Evolutionary conservation across 1,140 invertebrate species (phyloP).

Genomic region (Cotesia typhae): DNA sequence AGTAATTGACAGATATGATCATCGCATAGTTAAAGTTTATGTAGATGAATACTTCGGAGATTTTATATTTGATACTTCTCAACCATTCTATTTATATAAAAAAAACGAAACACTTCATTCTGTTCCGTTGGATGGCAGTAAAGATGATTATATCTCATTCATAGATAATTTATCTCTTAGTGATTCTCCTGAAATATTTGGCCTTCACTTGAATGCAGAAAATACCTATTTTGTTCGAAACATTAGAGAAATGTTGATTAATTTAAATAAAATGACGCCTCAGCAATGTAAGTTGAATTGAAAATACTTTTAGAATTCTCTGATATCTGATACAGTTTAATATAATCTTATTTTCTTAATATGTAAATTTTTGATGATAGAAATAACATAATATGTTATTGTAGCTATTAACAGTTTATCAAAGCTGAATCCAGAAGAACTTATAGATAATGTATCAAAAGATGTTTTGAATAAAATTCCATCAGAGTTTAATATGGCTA

Average conservation of each 20-base stretch:
- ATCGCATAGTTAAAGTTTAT: slow-evolving; percentile 84
- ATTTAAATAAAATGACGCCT: slow-evolving; percentile 86
- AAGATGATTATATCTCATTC: slow-evolving; percentile 75
- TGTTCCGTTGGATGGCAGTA: slow-evolving; percentile 75
- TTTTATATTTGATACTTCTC: slow-evolving; percentile 88
- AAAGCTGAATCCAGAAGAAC: slow-evolving; percentile 79
- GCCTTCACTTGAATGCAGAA: slow-evolving; percentile 91
- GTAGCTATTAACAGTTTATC: slow-evolving; percentile 47
- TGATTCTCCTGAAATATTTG: slow-evolving; percentile 87
- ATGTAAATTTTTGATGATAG: background rate
- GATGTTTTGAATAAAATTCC: slow-evolving; percentile 82
- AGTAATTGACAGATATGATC: slow-evolving; percentile 89
- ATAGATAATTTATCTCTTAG: slow-evolving; percentile 78
- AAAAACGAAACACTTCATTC: slow-evolving; percentile 80
- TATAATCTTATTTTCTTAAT: background rate
- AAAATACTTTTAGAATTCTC: slow-evolving; percentile 9
- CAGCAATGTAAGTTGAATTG: slow-evolving; percentile 73
- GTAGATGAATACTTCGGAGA: slow-evolving; percentile 95
- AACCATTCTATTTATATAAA: slow-evolving; percentile 87
- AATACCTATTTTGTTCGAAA: slow-evolving; percentile 90
- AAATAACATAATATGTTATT: slow-evolving; percentile 30
- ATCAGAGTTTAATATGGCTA: slow-evolving; percentile 77
- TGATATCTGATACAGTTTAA: slow-evolving; percentile 5
- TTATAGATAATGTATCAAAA: slow-evolving; percentile 80
- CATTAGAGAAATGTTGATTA: slow-evolving; percentile 82